Conservation (phyloP, 92 coral and sea anemone species). For the Nematostella vectensis region DNA sequence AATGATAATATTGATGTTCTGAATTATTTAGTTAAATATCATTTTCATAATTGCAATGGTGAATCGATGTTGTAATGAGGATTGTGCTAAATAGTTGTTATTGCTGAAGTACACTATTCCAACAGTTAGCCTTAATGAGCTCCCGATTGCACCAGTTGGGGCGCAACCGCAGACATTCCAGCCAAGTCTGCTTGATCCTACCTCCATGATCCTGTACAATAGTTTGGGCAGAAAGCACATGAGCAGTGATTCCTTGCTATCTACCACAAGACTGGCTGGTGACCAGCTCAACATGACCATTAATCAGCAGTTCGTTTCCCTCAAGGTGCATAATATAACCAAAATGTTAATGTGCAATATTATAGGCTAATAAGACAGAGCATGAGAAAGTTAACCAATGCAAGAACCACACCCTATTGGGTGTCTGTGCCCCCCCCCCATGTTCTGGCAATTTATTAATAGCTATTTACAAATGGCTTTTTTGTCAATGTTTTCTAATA, state of each 20-base stretch:
- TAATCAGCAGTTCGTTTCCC: conserved; percentile 48
- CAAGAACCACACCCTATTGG: too few relatives aligned
- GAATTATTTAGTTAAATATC: too few relatives aligned
- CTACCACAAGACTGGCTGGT: conserved; percentile 28
- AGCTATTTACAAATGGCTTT: conserved; percentile 1
- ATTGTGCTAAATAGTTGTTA: too few relatives aligned
- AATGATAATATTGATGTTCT: too few relatives aligned
- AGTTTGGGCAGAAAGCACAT: conserved; percentile 41
- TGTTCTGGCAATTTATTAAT: too few relatives aligned
- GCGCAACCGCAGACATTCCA: conserved; percentile 49
- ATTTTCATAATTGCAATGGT: too few relatives aligned
- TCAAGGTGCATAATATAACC: conserved; percentile 37
- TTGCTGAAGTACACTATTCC: too few relatives aligned
- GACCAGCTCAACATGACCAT: conserved; percentile 36
- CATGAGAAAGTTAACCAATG: not conserved
- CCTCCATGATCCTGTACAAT: conserved; percentile 32
- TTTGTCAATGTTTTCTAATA: conserved; percentile 1
- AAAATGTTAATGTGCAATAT: too few relatives aligned
- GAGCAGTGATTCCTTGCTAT: conserved; percentile 44
- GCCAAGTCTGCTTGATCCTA: conserved; percentile 52
- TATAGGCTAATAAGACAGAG: not conserved
- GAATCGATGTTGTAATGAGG: too few relatives aligned
- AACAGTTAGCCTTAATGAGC: too few relatives aligned
- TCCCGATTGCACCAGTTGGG: conserved; percentile 36
- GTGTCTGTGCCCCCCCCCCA: too few relatives aligned